Evolutionary conservation across 2,888 invertebrate genomes (phyloP).

Genomic region (Microctonus brassicae): DNA sequence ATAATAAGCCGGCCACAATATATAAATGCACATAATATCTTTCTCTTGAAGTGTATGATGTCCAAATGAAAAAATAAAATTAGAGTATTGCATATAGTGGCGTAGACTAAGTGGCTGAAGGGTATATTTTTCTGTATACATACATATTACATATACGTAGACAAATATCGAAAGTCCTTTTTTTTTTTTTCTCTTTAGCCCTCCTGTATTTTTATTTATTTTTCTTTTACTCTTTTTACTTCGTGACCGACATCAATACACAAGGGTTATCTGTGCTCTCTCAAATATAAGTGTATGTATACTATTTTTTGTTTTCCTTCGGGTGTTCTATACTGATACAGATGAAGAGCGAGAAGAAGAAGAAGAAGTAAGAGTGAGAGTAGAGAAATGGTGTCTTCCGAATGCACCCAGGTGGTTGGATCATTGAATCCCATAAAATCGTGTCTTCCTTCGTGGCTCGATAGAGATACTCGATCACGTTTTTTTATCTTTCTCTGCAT

Average conservation of each 20-base stretch:
- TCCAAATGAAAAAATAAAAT: slow-evolving; percentile 60
- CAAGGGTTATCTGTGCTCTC: background rate
- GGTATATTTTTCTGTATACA: slow-evolving; percentile 41
- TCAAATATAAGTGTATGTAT: no score
- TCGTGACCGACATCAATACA: slow-evolving; percentile 24
- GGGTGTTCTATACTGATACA: background rate
- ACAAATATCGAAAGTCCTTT: slow-evolving; percentile 1
- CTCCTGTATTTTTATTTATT: background rate
- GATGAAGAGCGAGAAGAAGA: slow-evolving; percentile 22
- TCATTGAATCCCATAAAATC: slow-evolving; percentile 51
- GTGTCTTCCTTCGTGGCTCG: slow-evolving; percentile 42
- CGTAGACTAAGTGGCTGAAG: slow-evolving; percentile 52
- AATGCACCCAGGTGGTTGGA: slow-evolving; percentile 54
- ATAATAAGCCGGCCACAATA: background rate
- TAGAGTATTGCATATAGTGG: slow-evolving; percentile 49
- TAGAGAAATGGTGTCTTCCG: slow-evolving; percentile 23
- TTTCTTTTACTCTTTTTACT: slow-evolving; percentile 8
- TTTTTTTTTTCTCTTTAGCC: background rate
- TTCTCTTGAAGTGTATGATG: slow-evolving; percentile 18
- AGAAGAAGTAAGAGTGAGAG: slow-evolving; percentile 15
- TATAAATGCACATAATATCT: background rate
- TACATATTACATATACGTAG: no score
- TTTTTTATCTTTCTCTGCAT: background rate
- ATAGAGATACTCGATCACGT: slow-evolving; percentile 34
- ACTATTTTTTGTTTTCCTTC: background rate